Evolutionary conservation across 2,113 vertebrate genomes (phyloP), one percentile per base, ranked within the genome.

Genomic region (Phainopepla nitens): DNA sequence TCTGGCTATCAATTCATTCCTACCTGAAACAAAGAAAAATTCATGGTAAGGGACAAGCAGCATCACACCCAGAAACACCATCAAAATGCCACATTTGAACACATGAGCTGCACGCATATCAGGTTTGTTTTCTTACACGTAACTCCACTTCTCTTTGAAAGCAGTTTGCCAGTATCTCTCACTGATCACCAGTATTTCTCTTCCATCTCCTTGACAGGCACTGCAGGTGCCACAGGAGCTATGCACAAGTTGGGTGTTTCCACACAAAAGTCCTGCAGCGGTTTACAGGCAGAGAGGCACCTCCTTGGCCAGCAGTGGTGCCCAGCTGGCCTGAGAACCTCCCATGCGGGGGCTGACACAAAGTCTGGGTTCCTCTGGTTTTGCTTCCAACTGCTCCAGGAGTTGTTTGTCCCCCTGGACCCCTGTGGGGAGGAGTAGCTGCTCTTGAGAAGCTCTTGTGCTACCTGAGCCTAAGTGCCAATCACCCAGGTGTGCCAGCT

Each of bases 1-100:
- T 99, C 99, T 98, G 96, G 99, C 99, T 98, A 99, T 99, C 97
- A 99, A 98, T 98, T 99, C 99, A 98, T 99, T 99, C 95, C 99
- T 99, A 98, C 99, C 99, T 99, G 97, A 97, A 98, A 98, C 88
- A 97, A 98, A 98, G 92, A 98, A 96, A 87, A 97, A 97, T 83
- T 66, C 75, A 97, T 31, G 62, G 82, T 98, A 94, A 98, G 94
- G 53, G 42, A 79, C n/a, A 87, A 87, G 88, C 64, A 90, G 72
- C 68, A 91, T n/a, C 56, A 88, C 27, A 76, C 23, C 36, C 39
- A 39, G n/a, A 44, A 90, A 33, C n/a, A 39, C 10, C 47, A 78
- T 8, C 18, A 82, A 78, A 95, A 44, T 4, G 56, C 16, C 54
- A 19, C 27, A 42, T 23, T 82, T 44, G 56, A 65, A 78, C 41